Evolutionary conservation across 2,888 invertebrate genomes (phyloP).

Genomic region (Alloscopus bannaensis): DNA sequence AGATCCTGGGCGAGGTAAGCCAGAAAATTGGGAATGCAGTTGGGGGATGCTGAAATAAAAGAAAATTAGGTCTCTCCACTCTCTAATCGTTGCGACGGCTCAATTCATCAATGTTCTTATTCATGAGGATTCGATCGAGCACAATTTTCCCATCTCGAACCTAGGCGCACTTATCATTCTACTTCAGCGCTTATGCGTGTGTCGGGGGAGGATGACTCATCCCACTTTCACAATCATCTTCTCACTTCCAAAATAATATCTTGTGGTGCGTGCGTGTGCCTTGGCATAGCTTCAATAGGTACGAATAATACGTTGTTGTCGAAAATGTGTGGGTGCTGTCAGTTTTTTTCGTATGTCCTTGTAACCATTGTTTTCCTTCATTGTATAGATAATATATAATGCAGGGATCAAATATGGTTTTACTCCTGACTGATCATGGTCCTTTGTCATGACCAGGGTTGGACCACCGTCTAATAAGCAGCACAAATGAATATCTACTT

Average conservation of each 20-base stretch:
- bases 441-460: conserved; percentile 1
- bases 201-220: too few species aligned
- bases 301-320: too few species aligned
- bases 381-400: background rate
- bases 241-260: too few species aligned
- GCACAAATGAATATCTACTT: background rate
- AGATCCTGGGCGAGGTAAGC: background rate
- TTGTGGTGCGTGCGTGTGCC: too few species aligned
- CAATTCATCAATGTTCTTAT: background rate
- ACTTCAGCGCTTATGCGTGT: too few species aligned
- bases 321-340: too few species aligned
- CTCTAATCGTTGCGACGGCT: conserved; percentile 7
- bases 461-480: conserved; percentile 5
- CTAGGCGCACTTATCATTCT: too few species aligned
- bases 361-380: too few species aligned
- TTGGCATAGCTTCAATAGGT: too few species aligned
- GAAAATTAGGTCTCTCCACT: conserved; percentile 29
- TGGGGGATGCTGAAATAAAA: conserved; percentile 9
- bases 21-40: conserved; percentile 30
- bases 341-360: too few species aligned
- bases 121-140: background rate
- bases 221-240: too few species aligned
- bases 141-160: background rate
- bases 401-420: conserved; percentile 3
- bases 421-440: background rate